These are phyloP conservation scores for Percopsis transmontana DNA, from an alignment of 2,113 vertebrate species.

Conservation along the genomic window DNA sequence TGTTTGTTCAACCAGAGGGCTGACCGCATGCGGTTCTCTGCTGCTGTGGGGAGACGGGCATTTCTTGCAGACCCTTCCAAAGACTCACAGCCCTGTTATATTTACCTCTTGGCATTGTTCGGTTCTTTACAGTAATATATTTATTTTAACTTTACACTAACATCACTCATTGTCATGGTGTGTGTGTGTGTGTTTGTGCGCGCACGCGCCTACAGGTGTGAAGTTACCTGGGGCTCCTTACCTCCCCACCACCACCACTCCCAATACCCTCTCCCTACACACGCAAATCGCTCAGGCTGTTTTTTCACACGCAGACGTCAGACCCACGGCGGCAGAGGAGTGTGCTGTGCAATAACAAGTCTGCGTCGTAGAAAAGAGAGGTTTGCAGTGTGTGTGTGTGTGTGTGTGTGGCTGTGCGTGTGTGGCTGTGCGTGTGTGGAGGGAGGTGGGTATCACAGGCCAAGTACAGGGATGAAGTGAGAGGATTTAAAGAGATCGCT, in stretches of 20 bases:
- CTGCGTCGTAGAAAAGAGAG: constrained; percentile 32
- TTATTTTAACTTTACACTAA: too few species aligned
- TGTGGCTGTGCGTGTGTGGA: too few species aligned
- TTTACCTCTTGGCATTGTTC: background rate
- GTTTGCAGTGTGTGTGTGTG: background rate
- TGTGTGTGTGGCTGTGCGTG: background rate
- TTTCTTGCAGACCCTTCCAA: constrained; percentile 37
- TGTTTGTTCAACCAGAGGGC: constrained; percentile 49
- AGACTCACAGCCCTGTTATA: constrained; percentile 21
- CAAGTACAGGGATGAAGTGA: constrained; percentile 44
- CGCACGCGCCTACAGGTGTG: too few species aligned
- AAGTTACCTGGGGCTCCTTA: too few species aligned
- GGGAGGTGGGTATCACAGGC: constrained; percentile 7
- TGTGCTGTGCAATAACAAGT: constrained; percentile 32
- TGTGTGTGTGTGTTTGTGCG: background rate
- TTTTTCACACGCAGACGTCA: constrained; percentile 28
- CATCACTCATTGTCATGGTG: background rate
- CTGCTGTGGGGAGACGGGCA: constrained; percentile 51
- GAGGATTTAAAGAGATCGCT: constrained; percentile 52
- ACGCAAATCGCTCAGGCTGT: constrained; percentile 38
- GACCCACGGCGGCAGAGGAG: constrained; percentile 24
- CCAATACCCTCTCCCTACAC: constrained; percentile 24
- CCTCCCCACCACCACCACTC: constrained; percentile 23
- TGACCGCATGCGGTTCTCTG: constrained; percentile 37
- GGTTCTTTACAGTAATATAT: too few species aligned